These are phyloP conservation scores for Clivina fossor DNA, from an alignment of 2,888 invertebrate species.

Conservation along the genomic window DNA sequence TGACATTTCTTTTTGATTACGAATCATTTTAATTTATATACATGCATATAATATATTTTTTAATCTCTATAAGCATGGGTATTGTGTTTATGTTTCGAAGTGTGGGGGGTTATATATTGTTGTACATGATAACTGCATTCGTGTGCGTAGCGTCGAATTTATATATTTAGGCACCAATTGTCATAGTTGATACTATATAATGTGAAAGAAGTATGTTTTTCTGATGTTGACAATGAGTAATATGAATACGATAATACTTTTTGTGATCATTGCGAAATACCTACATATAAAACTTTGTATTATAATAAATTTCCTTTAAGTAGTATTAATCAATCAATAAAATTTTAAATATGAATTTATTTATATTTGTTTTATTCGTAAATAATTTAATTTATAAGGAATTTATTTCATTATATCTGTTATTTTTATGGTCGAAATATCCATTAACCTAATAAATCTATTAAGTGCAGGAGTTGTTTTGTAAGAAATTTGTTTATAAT, in stretches of 20 bases:
- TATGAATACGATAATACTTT: conserved; percentile 21
- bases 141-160: no score
- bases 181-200: conserved; percentile 29
- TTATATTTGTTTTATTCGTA: conserved; percentile 20
- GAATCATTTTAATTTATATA: conserved; percentile 1
- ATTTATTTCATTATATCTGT: background rate
- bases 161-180: conserved; percentile 31
- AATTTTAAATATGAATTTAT: conserved; percentile 31
- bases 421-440: no score
- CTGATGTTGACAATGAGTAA: conserved; percentile 26
- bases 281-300: conserved; percentile 30
- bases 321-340: conserved; percentile 33
- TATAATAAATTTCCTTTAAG: conserved; percentile 34
- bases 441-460: no score
- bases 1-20: no score
- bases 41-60: conserved; percentile 2
- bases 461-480: no score
- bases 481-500: no score
- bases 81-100: no score
- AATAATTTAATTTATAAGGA: background rate
- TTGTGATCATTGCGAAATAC: conserved; percentile 29
- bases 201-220: conserved; percentile 23
- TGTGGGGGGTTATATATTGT: background rate
- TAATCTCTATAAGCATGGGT: no score
- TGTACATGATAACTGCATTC: no score